phyloP scores from a whole-genome alignment of 2,888 invertebrate species.

The Mechanitis messenoides region DNA sequence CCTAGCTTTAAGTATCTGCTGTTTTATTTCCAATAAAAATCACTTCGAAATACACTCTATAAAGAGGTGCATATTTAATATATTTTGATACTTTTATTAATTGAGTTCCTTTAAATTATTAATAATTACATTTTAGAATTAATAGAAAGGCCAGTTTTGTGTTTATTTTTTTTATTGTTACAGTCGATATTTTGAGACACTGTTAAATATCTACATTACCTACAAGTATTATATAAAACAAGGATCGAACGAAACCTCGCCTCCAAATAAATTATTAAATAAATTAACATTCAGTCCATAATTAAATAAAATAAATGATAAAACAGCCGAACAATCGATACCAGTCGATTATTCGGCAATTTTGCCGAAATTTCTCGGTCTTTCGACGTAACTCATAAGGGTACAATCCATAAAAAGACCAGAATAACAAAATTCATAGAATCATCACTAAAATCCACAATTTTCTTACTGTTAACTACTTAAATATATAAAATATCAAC shows the following conservation, averaged over 20 bases:
- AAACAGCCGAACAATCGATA: slow-evolving; percentile 47
- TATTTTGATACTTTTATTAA: too few species aligned
- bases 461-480: too few species aligned
- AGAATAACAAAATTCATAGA: too few species aligned
- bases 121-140: background rate
- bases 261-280: slow-evolving; percentile 59
- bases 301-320: slow-evolving; percentile 18
- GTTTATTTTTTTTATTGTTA: background rate
- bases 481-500: too few species aligned
- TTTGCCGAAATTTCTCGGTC: slow-evolving; percentile 42
- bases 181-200: background rate
- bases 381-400: background rate
- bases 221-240: background rate
- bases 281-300: slow-evolving; percentile 66
- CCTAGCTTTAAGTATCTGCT: too few species aligned
- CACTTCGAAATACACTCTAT: too few species aligned
- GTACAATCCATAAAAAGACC: too few species aligned
- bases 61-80: too few species aligned
- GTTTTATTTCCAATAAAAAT: too few species aligned
- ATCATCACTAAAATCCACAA: too few species aligned
- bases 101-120: background rate
- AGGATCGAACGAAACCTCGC: background rate
- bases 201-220: background rate
- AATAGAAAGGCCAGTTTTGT: background rate
- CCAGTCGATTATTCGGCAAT: slow-evolving; percentile 50